Conservation (phyloP, 2,888 invertebrate genomes). For the Drosophila prostipennis region DNA sequence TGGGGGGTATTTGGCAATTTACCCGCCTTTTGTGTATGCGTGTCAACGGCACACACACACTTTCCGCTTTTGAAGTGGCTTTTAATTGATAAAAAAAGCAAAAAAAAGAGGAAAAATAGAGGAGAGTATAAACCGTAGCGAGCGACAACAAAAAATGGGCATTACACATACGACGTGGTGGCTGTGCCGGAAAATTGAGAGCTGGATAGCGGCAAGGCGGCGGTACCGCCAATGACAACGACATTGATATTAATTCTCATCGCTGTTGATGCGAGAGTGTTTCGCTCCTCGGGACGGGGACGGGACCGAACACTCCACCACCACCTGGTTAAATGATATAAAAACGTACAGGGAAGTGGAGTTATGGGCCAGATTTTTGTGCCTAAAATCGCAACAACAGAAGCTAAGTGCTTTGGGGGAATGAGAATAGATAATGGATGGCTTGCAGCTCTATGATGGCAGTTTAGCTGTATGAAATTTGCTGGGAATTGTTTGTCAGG, state of each 20-base stretch:
- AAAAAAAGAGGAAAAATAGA: constrained; percentile 12
- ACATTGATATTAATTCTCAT: constrained; percentile 77
- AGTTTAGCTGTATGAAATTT: background rate
- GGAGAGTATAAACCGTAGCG: constrained; percentile 46
- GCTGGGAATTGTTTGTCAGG: constrained; percentile 1
- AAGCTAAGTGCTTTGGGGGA: constrained; percentile 60
- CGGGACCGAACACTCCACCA: background rate
- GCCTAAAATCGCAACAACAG: constrained; percentile 60
- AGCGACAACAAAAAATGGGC: constrained; percentile 43
- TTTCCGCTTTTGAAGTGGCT: constrained; percentile 80
- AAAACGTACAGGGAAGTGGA: constrained; percentile 58
- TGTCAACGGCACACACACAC: constrained; percentile 73
- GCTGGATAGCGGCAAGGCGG: constrained; percentile 59
- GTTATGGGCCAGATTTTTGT: constrained; percentile 18
- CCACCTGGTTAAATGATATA: constrained; percentile 64
- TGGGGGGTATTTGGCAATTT: constrained; percentile 29
- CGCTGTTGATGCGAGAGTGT: constrained; percentile 61
- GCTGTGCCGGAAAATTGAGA: constrained; percentile 60
- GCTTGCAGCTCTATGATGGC: constrained; percentile 7
- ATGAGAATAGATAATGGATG: constrained; percentile 58
- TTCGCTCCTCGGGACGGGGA: constrained; percentile 28
- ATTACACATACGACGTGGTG: constrained; percentile 73
- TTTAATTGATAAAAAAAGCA: constrained; percentile 81
- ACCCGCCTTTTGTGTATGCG: constrained; percentile 54
- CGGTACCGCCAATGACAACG: constrained; percentile 44